Percentiles rank a stretch among this genome's conserved stretches.
phyloP scores from a whole-genome alignment of 1,140 invertebrate species.

The Asbolus verrucosus region DNA sequence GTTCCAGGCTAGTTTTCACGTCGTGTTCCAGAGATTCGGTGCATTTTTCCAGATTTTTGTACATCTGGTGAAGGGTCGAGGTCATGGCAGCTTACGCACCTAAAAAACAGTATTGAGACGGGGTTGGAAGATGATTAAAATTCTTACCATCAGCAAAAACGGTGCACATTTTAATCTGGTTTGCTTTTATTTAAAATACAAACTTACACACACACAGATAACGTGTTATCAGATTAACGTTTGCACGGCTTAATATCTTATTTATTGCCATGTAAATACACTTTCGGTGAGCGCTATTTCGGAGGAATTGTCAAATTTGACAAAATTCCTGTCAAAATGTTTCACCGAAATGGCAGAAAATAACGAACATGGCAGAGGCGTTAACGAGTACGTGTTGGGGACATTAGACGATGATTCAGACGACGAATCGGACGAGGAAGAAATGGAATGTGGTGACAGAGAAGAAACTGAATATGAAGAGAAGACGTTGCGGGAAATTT shows the following conservation, averaged over 20 bases:
- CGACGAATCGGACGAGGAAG: conserved; percentile 63
- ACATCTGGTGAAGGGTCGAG: conserved; percentile 19
- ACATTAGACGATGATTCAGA: conserved; percentile 63
- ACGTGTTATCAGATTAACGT: neutral
- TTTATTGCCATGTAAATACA: conserved; percentile 8
- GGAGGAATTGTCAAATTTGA: neutral
- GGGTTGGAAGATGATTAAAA: too few relatives aligned
- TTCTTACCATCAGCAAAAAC: too few relatives aligned
- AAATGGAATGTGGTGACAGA: conserved; percentile 2
- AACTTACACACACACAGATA: neutral
- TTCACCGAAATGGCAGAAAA: neutral
- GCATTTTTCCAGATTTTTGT: conserved; percentile 46
- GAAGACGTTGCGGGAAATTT: conserved; percentile 9
- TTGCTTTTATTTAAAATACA: too few relatives aligned
- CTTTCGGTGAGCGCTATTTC: neutral
- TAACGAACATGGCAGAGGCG: neutral
- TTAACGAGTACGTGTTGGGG: neutral
- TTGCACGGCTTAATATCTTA: neutral
- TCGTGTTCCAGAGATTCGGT: conserved; percentile 49
- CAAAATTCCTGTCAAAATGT: conserved; percentile 12
- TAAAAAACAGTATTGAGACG: too few relatives aligned
- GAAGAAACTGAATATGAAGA: conserved; percentile 18
- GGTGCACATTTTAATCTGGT: too few relatives aligned
- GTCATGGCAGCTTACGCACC: neutral
- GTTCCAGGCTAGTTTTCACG: conserved; percentile 37